Evolutionary conservation across 2,797 vertebrate species (phyloP), one percentile per base, ranked within the genome.

Genomic region (Argyrosomus regius): DNA sequence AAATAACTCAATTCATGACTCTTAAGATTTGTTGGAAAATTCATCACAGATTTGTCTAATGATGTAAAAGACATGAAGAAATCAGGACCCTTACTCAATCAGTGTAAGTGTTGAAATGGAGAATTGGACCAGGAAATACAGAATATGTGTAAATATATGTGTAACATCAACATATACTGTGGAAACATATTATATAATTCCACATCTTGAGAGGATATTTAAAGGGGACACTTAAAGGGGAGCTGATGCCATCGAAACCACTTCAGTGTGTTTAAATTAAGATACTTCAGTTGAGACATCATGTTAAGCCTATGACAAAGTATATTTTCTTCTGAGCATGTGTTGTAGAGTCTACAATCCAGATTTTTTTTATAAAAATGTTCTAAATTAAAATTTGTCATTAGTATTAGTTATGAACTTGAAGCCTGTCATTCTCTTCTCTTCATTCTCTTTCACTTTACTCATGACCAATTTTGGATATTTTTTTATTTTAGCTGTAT

Each of bases 401-500:
- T 53, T 17, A 3, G 3, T 57, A 9, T 31, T 20, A 59, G 5
- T 28, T 16, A 7, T 62, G 1, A 49, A 6, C 46, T 5, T 68
- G 7, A 39, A 45, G 56, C 8, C 4, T 48, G 22, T 43, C 10
- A 1, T 10, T 39, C 1, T 52, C 41, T 10, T 75, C 26, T 22
- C 22, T 22, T 22, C 22, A 1, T 22, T 22, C 22, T 22, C 22
- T 22, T 46, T 63, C 3, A 43, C 6, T 46, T 5, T 70, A 57
- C 3, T n/a, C 26, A 75, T 87, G 46, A 75, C 87, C 84, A 84
- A 88, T 71, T 92, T 84, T 75, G 85, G 87, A 52, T 72, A 52
- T 43, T n/a, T 20, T 3, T 43, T 24, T 18, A 24, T 69, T 20
- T 18, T 0, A 22, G 28, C 6, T 31, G 9, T 28, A 6, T 58